Base-by-base conservation (phyloP, 2,113 vertebrate species). In the Perognathus longimembris region DNA sequence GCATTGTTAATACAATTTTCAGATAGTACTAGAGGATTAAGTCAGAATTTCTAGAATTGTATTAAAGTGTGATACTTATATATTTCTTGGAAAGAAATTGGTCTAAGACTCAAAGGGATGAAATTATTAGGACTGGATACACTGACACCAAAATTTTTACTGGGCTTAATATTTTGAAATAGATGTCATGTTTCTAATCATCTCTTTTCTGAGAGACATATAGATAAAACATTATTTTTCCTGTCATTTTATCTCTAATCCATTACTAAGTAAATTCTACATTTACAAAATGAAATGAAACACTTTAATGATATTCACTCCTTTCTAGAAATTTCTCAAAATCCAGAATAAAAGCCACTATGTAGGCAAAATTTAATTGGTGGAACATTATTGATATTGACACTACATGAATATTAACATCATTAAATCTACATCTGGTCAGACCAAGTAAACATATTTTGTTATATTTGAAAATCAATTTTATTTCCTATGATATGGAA, bases 81-180 rank as follows among this genome's bases (percentile, higher is more conserved):
- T 20, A 50, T 8, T 66, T 54, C 50, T 78, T 15, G 54, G 73
- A 91, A 78, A 8, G 21, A 73, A 67, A 85, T 14, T 73, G 4
- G 22, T 14, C 7, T 85, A 54, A 69, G 59, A 81, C n/a, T 34
- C 38, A 45, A n/a, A 85, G 38, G 6, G 79, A 45, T 4, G 59
- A 42, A 85, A 63, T 81, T 45, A 67, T 87, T 74, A 89, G n/a
- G 77, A 42, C 30, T n/a, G 12, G 74, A 59, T 57, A 74, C 57
- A 78, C 0, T 38, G 30, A 73, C 64, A 34, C 66, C 81, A 26
- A 10, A 42, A 38, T 64, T 45, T 42, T 57, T 63, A 86, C 20
- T 50, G 15, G 57, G 14, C 2, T 70, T 70, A 34, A 77, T 54
- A 79, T n/a, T 38, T 85, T 89, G 24, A 95, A 95, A 64, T 91